Conservation (phyloP, 2,797 vertebrate genomes). For the Chrysocyon brachyurus region DNA sequence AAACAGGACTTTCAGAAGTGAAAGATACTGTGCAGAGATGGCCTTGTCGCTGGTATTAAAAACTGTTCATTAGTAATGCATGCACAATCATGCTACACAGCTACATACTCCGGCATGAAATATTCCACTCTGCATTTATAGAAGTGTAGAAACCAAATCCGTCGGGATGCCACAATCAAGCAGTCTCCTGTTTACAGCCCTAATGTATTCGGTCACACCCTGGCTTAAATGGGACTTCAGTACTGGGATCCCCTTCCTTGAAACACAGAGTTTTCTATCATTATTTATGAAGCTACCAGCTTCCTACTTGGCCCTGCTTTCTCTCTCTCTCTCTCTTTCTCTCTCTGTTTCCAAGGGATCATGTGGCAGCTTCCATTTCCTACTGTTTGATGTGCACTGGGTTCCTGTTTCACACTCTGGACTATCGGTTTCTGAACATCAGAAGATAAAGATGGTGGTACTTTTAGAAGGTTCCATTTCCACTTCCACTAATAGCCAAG, state of each 20-base stretch:
- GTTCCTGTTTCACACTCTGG: slow-evolving; percentile 74
- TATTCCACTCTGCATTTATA: not conserved
- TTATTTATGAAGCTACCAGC: slow-evolving; percentile 41
- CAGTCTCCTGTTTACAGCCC: not conserved
- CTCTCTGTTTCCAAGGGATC: slow-evolving; percentile 50
- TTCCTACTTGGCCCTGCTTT: slow-evolving; percentile 49
- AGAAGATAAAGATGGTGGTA: slow-evolving; percentile 69
- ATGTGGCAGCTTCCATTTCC: slow-evolving; percentile 65
- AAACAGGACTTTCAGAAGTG: not conserved
- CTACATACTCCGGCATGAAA: not conserved
- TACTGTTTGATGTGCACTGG: slow-evolving; percentile 69
- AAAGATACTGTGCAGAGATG: not conserved
- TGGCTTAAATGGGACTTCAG: not conserved
- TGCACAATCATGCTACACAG: not conserved
- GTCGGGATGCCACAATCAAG: not conserved
- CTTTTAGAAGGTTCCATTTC: slow-evolving; percentile 66
- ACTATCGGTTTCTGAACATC: slow-evolving; percentile 57
- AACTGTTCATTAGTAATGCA: not conserved
- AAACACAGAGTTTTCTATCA: not conserved
- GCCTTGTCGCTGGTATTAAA: not conserved
- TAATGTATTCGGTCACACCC: not conserved
- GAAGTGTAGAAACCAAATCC: not conserved
- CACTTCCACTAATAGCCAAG: not conserved
- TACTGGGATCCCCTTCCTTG: slow-evolving; percentile 17
- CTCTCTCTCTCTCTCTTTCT: slow-evolving; percentile 47